A percentile compares a stretch with the other conserved stretches of the same genome.
These are phyloP conservation scores for Scleropages formosus DNA, from an alignment of 2,797 vertebrate genomes.

Conservation along the genomic window DNA sequence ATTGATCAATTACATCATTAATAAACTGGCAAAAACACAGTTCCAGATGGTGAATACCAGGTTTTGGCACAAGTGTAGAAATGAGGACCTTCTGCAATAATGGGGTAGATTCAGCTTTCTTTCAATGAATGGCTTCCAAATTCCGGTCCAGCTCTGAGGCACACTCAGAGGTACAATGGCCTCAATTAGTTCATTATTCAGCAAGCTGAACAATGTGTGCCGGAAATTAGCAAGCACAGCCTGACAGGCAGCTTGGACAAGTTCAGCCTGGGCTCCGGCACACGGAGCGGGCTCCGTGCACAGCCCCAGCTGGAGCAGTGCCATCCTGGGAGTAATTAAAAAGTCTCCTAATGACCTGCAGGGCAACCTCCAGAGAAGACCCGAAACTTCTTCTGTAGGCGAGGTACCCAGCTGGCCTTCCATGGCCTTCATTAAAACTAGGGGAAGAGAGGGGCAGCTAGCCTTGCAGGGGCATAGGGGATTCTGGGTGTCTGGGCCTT, in stretches of 20 bases:
- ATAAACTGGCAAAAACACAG: slow-evolving; percentile 43
- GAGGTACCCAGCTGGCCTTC: background rate
- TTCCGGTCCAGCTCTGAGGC: background rate
- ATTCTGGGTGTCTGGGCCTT: background rate
- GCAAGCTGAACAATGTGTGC: background rate
- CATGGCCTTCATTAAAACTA: background rate
- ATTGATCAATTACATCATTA: slow-evolving; percentile 8
- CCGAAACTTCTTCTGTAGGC: background rate
- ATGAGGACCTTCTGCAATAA: background rate
- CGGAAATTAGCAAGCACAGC: background rate
- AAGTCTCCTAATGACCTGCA: background rate
- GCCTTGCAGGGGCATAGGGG: background rate
- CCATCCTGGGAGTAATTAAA: slow-evolving; percentile 3
- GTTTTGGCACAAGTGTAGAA: slow-evolving; percentile 36
- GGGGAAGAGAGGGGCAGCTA: background rate
- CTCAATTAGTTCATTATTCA: background rate
- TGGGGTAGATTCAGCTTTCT: background rate
- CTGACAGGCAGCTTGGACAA: background rate
- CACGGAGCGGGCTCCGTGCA: background rate
- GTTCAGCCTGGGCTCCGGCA: background rate
- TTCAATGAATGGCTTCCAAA: slow-evolving; percentile 21
- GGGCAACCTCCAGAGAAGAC: background rate
- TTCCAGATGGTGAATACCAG: slow-evolving; percentile 52
- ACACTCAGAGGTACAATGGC: background rate
- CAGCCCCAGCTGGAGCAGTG: background rate